Evolutionary conservation across 2,888 invertebrate species (phyloP).

Genomic region (Perizoma affinitatum): DNA sequence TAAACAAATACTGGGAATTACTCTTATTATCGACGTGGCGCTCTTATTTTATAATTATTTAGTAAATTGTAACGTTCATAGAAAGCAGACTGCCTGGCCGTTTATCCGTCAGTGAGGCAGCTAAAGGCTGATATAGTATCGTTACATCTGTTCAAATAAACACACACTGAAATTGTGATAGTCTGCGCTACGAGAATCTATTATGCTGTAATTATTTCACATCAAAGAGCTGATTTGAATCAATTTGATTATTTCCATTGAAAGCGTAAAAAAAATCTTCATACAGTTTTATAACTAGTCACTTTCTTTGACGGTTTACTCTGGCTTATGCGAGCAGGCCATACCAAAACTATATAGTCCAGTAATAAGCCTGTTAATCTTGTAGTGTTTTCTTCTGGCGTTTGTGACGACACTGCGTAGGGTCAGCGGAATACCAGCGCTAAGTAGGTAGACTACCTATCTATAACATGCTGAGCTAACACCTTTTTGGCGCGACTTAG

Average conservation of each 20-base stretch:
- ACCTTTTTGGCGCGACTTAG: too few species aligned
- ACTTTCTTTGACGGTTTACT: too few species aligned
- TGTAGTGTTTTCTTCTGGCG: too few species aligned
- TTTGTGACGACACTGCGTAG: too few species aligned
- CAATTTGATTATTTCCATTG: slow-evolving; percentile 6
- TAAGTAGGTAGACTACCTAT: too few species aligned
- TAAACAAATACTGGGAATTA: slow-evolving; percentile 67
- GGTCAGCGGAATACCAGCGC: too few species aligned
- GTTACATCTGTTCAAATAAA: slow-evolving; percentile 67
- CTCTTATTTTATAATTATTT: slow-evolving; percentile 64
- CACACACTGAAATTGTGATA: slow-evolving; percentile 51
- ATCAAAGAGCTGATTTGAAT: slow-evolving; percentile 29
- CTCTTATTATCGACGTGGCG: slow-evolving; percentile 57
- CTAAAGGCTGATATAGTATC: slow-evolving; percentile 48
- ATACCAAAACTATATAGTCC: too few species aligned
- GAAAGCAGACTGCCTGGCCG: slow-evolving; percentile 60
- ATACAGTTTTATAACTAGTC: too few species aligned
- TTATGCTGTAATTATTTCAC: slow-evolving; percentile 34
- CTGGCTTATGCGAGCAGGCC: too few species aligned
- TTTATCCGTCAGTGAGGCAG: slow-evolving; percentile 61
- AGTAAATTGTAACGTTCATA: slow-evolving; percentile 67
- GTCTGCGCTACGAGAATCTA: slow-evolving; percentile 27
- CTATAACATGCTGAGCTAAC: too few species aligned
- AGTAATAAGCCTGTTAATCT: too few species aligned
- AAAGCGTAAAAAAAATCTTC: slow-evolving; percentile 12